Evolutionary conservation across 2,888 invertebrate species (phyloP).

Genomic region (Diplolepis rosae): DNA sequence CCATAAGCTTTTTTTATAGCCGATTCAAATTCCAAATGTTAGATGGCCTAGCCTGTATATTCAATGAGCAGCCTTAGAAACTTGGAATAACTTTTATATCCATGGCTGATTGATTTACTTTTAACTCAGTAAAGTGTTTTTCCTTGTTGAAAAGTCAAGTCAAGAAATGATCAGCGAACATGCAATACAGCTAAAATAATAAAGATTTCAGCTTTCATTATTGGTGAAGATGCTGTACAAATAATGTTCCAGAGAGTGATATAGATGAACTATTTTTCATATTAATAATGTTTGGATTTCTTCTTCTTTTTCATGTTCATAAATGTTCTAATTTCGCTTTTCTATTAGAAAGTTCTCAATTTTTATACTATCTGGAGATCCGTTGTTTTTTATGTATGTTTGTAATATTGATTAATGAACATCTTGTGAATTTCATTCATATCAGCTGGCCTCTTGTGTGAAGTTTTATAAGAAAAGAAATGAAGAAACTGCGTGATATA

Average conservation of each 20-base stretch:
- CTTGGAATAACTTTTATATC: constrained; percentile 64
- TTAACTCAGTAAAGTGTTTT: constrained; percentile 59
- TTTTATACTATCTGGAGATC: background rate
- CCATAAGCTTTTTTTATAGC: too few relatives aligned
- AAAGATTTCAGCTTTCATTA: too few relatives aligned
- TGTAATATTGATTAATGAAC: background rate
- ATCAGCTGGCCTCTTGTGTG: background rate
- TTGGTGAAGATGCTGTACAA: too few relatives aligned
- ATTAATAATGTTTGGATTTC: background rate
- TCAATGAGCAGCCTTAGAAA: constrained; percentile 48
- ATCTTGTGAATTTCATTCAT: background rate
- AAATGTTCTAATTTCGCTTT: background rate
- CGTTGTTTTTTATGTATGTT: background rate
- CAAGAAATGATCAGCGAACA: too few relatives aligned
- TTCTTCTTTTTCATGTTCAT: background rate
- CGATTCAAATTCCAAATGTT: too few relatives aligned
- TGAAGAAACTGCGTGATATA: background rate
- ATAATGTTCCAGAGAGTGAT: too few relatives aligned
- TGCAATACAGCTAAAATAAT: too few relatives aligned
- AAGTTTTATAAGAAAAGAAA: background rate
- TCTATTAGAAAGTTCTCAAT: background rate
- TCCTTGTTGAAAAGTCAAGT: too few relatives aligned
- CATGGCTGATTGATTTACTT: constrained; percentile 67
- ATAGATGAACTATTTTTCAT: too few relatives aligned
- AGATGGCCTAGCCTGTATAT: too few relatives aligned